Evolutionary conservation across 2,113 vertebrate genomes (phyloP), one percentile per base, ranked within the genome.

Genomic region (Sigmodon hispidus): DNA sequence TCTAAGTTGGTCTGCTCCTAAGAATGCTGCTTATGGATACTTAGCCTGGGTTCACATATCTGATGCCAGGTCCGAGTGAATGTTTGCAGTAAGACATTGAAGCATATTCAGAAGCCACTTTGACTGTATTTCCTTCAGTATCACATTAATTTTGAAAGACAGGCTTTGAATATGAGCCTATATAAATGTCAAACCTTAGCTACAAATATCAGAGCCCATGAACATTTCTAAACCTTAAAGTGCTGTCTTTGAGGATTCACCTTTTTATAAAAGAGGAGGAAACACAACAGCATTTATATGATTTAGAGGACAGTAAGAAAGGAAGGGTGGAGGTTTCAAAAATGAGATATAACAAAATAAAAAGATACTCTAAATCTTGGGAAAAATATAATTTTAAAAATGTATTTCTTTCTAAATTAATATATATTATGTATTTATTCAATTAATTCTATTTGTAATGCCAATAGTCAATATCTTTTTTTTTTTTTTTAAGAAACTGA

Each of bases 351-450:
- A 61, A 91, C 13, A 31, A 95, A 93, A 87, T 29, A 31, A 34
- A 96, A 97, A 91, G 84, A 65, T 22, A 97, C 7, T 95, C 75
- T 10, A 90, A 89, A 86, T 94, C 7, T 76, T 96, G 79, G n/a
- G 16, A 80, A 94, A 55, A 48, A 93, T n/a, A 86, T 43, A 79
- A 89, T 69, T 75, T 65, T 36, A 43, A 80, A 92, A 92, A 26
- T 63, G 13, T 45, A 12, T 89, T 79, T 96, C 85, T 90, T 17
- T 93, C 75, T 69, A 96, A 94, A 73, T 95, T 91, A 90, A 79
- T 87, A 40, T 59, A 83, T 72, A 73, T 4, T 43, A 73, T 40
- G 61, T 94, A 72, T 87, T 80, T 40, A 87, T 90, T 97, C 24
- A 85, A 63, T 90, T 76, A 91, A 55, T 84, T 94, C 26, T 61